Base-by-base conservation (phyloP, 1,140 invertebrate genomes). In the Argopecten irradians region DNA sequence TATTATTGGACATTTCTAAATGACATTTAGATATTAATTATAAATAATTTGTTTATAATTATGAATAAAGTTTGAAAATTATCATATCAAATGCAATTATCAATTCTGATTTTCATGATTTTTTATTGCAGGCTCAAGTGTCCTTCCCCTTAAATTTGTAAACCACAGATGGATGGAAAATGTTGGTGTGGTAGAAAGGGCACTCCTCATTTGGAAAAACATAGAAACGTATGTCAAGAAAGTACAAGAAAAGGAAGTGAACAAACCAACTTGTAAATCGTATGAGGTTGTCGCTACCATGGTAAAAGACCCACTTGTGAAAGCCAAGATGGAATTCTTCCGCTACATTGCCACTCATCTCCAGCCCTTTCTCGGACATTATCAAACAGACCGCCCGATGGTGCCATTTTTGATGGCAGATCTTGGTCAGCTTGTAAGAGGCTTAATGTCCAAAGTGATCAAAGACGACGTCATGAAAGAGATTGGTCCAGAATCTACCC, bases 141-240 rank as follows among this genome's bases (percentile, higher is more conserved):
- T 88, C 14, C 89, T 71, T 19, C 87, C 87, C 8, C 22, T 90
- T 14, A 14, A 89, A 34, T 89, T 87, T 88, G 85, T 85, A 41
- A 34, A 19, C 8, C 87, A 90, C 71, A 1, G 84, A 32, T 92
- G 90, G 91, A 32, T 91, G 19, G 91, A 91, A 83, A 92, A 92
- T 87, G 85, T 90, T n/a, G 19, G 34, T 8, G 91, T 91, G 11
- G 86, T 41, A 86, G 83, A 91, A 36, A 41, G 90, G 33, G 86
- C 87, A 35, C 9, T 89, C 22, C 39, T 36, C 43, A 19, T 91
- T 0, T 22, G 34, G 14, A 28, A 19, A 0, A n/a, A 84, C 28
- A 19, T 92, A 1, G 35, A 85, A 84, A 34, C 8, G 16, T 92
- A 85, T 87, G 36, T 91, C 1, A 33, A 91, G 83, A 82, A 36